Evolutionary conservation across 2,888 invertebrate species (phyloP), one percentile per base, ranked within the genome.

Genomic region (Pedicia rivosa): DNA sequence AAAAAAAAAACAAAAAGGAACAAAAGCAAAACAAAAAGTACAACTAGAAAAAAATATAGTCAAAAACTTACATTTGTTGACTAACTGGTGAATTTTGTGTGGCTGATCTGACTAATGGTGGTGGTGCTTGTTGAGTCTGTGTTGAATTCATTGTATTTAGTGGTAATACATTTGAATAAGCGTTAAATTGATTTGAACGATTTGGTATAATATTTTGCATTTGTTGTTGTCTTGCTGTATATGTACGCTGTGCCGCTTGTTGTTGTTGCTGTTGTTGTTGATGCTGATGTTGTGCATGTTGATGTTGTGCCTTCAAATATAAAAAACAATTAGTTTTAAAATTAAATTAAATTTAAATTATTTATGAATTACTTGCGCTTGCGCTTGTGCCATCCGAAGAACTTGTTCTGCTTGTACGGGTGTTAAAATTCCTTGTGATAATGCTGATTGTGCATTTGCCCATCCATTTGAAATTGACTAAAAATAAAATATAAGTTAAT

Each of bases 51-150:
- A 13, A 17, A 19, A 31, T 16, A 26, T 12, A 3, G 13, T 9
- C 7, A 16, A 24, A 24, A 9, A 38, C 38, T 41, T 36, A 41
- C 38, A 40, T 28, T 31, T 40, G 41, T 24, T 33, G 26, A 13
- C 17, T 27, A 12, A 16, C 26, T 27, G 34, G 8, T n/a, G 51
- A 42, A 43, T 51, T 53, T 43, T 57, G 58, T 24, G 68, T 70
- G 48, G 65, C 64, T 30, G 68, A 60, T 51, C 70, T 62, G 48
- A 70, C 70, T 41, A 70, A 62, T 33, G 69, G 71, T 40, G 71
- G 72, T 43, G 70, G 71, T 42, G 67, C 64, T 57, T 70, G 70
- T n/a, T 44, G 45, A n/a, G 38, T 19, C 31, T 41, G 43, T 40
- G 39, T 12, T 40, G 38, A 10, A 35, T 27, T 31, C 25, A 32